Conservation (phyloP, 2,113 vertebrate species). For the Chionis minor region DNA sequence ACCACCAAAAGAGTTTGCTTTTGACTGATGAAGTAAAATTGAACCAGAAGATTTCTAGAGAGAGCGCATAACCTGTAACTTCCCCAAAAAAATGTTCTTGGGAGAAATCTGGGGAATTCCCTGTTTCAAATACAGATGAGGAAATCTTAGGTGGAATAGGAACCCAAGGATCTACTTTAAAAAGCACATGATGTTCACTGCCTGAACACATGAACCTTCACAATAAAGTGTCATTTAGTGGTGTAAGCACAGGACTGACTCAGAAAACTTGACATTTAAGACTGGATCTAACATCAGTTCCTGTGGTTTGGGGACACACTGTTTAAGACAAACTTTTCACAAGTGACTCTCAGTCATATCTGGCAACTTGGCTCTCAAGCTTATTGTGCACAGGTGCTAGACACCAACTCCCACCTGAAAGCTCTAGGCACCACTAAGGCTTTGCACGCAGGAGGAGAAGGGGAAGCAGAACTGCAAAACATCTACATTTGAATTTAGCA, state of each 20-base stretch:
- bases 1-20: not conserved
- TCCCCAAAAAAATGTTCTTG: not conserved
- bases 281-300: not conserved
- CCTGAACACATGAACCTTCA: not conserved
- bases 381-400: not conserved
- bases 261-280: conserved; percentile 11
- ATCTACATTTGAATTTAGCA: not conserved
- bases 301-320: not conserved
- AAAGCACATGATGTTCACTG: not conserved
- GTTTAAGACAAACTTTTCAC: not conserved
- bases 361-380: not conserved
- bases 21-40: not conserved
- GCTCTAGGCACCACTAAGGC: not conserved
- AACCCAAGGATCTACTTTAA: not conserved
- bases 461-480: not conserved
- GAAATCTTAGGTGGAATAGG: not conserved
- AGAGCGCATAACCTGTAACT: not conserved
- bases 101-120: conserved; percentile 30
- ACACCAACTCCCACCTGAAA: not conserved
- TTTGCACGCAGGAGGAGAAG: accelerated
- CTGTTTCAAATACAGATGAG: not conserved
- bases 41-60: not conserved
- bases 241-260: not conserved
- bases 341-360: not conserved
- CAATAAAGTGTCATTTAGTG: not conserved